These are phyloP conservation scores for Lithobates sylvaticus DNA, from an alignment of 2,797 vertebrate species.

Conservation along the genomic window DNA sequence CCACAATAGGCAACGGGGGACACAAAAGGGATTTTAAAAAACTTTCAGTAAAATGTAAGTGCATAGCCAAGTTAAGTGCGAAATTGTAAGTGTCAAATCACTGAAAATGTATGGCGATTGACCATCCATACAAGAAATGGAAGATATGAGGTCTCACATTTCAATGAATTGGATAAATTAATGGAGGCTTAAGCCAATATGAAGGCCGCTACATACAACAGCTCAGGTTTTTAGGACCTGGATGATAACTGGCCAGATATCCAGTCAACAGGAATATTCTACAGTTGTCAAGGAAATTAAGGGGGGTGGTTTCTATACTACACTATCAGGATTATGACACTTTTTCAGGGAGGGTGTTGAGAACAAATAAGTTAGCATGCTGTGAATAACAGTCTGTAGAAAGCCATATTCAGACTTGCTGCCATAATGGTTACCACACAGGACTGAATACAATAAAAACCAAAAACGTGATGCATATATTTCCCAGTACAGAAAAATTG, in stretches of 20 bases:
- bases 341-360: too few species aligned
- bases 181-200: background rate
- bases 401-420: too few species aligned
- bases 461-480: background rate
- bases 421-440: background rate
- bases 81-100: background rate
- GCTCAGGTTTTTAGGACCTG: background rate
- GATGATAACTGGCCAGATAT: background rate
- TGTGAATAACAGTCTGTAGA: too few species aligned
- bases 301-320: too few species aligned
- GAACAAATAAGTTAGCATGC: too few species aligned
- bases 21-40: background rate
- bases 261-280: too few species aligned
- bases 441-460: background rate
- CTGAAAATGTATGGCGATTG: background rate
- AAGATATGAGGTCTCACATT: too few species aligned
- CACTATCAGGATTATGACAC: too few species aligned
- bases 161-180: background rate
- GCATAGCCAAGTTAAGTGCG: conserved; percentile 17
- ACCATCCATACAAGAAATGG: background rate
- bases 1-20: too few species aligned
- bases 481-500: background rate
- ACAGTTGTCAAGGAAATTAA: too few species aligned
- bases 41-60: conserved; percentile 11
- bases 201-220: background rate